Base-by-base conservation (phyloP, 2,113 vertebrate genomes). In the Atherinomorus stipes region DNA sequence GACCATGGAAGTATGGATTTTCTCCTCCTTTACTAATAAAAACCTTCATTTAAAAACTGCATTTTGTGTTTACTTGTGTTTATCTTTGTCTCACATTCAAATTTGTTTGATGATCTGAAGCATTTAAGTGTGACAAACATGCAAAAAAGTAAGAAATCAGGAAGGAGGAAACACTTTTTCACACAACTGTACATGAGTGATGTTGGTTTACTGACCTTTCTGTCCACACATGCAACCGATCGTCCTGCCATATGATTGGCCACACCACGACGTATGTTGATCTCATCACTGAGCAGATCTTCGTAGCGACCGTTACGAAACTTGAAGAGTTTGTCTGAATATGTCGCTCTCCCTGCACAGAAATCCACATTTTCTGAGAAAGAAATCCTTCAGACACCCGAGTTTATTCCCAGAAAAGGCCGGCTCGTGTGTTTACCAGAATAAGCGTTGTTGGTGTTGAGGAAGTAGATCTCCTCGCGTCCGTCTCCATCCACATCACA, bases 371-470 rank as follows among this genome's bases (percentile, higher is more conserved):
- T 49, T 11, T 22, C 19, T 49, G 13, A 37, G 11, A 12, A 34
- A 56, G 31, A 57, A 40, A n/a, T 56, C 2, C 11, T 56, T 70
- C 3, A 40, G 22, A 11, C 22, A 6, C 3, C 25, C 9, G 4
- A 19, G 53, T n/a, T 40, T 2, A 63, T 2, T 13, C 56, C 4
- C 6, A 37, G 6, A 9, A 1, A 50, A 10, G 31, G 4, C 25
- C 12, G 31, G 7, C 16, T 31, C n/a, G 4, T 31, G 10, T 3
- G 19, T 50, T 87, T 91, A 99, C 97, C 97, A 2, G 97, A 98
- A 89, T 96, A 99, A 51, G 97, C 97, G 0, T 96, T 96, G 86
- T 99, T 99, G 84, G 97, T 99, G 89, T 99, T 99, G 90, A 99
- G 96, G 92, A 99, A 97, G 90, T 99, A 99, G 89, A 99, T 95